Conservation (phyloP, 2,113 vertebrate genomes). For the Neogale vison region DNA sequence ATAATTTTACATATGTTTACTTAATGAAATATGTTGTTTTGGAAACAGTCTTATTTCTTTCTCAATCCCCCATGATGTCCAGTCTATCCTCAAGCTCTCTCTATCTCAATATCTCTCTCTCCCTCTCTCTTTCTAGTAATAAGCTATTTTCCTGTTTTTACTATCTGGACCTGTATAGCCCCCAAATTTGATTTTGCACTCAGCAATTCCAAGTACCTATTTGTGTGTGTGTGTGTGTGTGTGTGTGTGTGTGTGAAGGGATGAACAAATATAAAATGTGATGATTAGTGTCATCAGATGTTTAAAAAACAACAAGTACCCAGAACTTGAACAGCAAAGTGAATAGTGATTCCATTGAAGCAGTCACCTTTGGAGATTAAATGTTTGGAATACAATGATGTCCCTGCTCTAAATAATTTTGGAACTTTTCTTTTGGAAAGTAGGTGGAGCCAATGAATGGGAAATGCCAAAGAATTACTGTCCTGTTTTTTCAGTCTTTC, state of each 20-base stretch:
- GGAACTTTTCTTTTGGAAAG: background rate
- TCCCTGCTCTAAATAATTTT: background rate
- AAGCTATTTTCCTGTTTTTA: constrained; percentile 58
- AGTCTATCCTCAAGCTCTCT: background rate
- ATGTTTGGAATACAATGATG: background rate
- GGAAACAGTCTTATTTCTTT: constrained; percentile 57
- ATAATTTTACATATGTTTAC: constrained; percentile 69
- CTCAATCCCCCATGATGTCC: background rate
- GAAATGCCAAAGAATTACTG: constrained; percentile 32
- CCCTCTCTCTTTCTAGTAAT: background rate
- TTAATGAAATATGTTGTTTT: constrained; percentile 59
- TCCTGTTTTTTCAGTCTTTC: background rate
- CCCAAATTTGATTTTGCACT: background rate
- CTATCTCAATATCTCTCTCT: background rate
- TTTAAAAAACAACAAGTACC: background rate
- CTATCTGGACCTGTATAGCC: background rate
- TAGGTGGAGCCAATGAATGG: background rate
- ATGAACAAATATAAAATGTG: constrained; percentile 7
- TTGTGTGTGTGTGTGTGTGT: background rate
- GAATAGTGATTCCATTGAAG: background rate
- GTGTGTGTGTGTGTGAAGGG: background rate
- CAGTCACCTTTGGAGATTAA: background rate
- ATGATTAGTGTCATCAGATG: background rate
- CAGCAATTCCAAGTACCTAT: constrained; percentile 4
- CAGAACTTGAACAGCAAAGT: background rate